Conservation (phyloP, 2,797 vertebrate species). For the Phoxinus dragarum region DNA sequence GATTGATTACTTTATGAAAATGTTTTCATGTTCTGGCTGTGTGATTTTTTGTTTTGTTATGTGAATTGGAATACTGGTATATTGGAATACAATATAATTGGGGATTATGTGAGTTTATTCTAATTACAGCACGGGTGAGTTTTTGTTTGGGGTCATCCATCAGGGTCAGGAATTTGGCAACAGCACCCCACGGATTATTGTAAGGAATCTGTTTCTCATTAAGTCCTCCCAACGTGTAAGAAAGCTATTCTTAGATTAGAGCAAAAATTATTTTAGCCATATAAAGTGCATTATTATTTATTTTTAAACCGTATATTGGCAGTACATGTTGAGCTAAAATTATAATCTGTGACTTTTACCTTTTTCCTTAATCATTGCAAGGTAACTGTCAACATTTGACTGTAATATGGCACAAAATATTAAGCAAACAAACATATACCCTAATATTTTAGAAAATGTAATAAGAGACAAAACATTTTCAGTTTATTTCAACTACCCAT, state of each 20-base stretch:
- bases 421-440: neutral
- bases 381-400: conserved; percentile 1
- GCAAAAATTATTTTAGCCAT: conserved; percentile 1
- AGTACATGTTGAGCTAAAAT: conserved; percentile 1
- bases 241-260: conserved; percentile 16
- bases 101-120: conserved; percentile 34
- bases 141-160: conserved; percentile 53
- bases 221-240: conserved; percentile 43
- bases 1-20: neutral
- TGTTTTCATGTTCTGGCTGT: neutral
- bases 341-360: neutral
- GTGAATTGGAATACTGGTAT: neutral
- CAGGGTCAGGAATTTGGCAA: conserved; percentile 55
- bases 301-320: neutral
- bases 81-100: too few species aligned
- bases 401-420: neutral
- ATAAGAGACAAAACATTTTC: neutral
- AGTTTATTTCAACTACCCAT: conserved; percentile 72
- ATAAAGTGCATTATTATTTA: neutral
- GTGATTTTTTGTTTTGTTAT: conserved; percentile 22
- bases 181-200: conserved; percentile 48
- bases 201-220: conserved; percentile 57
- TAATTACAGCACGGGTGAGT: conserved; percentile 35
- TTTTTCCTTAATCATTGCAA: neutral
- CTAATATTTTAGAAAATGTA: neutral